Evolutionary conservation across 2,113 vertebrate species (phyloP).

Genomic region (Spea multiplicata): DNA sequence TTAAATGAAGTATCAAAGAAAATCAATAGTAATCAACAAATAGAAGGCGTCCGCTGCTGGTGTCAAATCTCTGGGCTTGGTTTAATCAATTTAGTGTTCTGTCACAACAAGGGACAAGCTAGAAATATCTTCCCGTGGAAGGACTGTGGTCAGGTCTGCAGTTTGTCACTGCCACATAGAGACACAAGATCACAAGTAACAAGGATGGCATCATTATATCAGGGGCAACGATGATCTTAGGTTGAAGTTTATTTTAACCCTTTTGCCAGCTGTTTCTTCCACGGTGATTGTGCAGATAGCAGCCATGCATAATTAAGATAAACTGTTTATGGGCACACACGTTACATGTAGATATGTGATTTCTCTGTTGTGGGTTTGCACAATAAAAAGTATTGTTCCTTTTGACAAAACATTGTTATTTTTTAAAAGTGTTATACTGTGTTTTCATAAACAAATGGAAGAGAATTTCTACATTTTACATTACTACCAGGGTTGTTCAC

Average conservation of each 20-base stretch:
- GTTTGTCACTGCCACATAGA: constrained; percentile 68
- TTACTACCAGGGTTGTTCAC: too few species aligned
- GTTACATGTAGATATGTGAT: too few species aligned
- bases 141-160: constrained; percentile 70
- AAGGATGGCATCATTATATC: constrained; percentile 36
- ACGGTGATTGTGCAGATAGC: background rate
- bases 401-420: too few species aligned
- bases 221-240: constrained; percentile 25
- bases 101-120: constrained; percentile 78
- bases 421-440: too few species aligned
- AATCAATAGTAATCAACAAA: constrained; percentile 99
- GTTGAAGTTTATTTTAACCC: background rate
- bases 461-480: too few species aligned
- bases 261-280: background rate
- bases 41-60: constrained; percentile 75
- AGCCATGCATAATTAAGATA: background rate
- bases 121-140: constrained; percentile 75
- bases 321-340: too few species aligned
- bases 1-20: constrained; percentile 97
- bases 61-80: constrained; percentile 75
- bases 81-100: constrained; percentile 80
- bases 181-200: constrained; percentile 52
- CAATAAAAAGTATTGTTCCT: too few species aligned
- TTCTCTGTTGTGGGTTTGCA: too few species aligned
- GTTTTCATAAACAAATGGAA: too few species aligned